Conservation (phyloP, 37 sponge, comb jelly and placozoan genomes). For the Geodia barretti region DNA sequence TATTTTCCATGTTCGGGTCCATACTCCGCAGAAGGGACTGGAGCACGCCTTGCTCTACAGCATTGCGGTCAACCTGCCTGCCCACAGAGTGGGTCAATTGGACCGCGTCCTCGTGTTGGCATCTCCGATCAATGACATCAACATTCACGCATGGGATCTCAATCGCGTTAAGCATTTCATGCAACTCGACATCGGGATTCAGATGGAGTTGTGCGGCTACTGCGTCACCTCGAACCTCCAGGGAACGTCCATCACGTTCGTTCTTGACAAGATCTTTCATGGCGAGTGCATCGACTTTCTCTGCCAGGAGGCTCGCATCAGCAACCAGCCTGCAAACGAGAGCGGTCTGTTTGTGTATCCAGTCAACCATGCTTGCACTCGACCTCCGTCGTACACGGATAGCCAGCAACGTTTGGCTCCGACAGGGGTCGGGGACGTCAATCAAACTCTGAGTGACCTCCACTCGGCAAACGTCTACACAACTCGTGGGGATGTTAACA, state of each 20-base stretch:
- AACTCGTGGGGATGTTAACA: neutral
- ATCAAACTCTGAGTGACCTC: neutral
- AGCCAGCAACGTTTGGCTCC: neutral
- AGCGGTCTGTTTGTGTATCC: constrained; percentile 29
- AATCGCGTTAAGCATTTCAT: constrained; percentile 48
- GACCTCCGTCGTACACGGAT: neutral
- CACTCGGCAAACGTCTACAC: neutral
- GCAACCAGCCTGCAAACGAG: constrained; percentile 1
- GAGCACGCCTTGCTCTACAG: constrained; percentile 60
- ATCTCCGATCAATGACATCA: constrained; percentile 65
- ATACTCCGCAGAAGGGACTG: neutral
- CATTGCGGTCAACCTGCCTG: constrained; percentile 53
- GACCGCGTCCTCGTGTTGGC: constrained; percentile 62
- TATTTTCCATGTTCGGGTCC: constrained; percentile 43
- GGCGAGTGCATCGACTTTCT: constrained; percentile 52
- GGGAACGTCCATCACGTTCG: constrained; percentile 31
- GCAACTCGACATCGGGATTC: constrained; percentile 45
- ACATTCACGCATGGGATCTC: constrained; percentile 62
- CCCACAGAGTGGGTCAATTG: constrained; percentile 49
- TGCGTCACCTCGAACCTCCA: constrained; percentile 12
- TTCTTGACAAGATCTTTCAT: constrained; percentile 21
- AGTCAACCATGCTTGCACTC: constrained; percentile 5
- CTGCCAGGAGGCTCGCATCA: constrained; percentile 33
- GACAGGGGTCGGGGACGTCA: neutral
- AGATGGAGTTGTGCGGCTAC: constrained; percentile 51